Conservation (phyloP, 2,797 vertebrate genomes). For the Poeciliopsis paucimaculata region DNA sequence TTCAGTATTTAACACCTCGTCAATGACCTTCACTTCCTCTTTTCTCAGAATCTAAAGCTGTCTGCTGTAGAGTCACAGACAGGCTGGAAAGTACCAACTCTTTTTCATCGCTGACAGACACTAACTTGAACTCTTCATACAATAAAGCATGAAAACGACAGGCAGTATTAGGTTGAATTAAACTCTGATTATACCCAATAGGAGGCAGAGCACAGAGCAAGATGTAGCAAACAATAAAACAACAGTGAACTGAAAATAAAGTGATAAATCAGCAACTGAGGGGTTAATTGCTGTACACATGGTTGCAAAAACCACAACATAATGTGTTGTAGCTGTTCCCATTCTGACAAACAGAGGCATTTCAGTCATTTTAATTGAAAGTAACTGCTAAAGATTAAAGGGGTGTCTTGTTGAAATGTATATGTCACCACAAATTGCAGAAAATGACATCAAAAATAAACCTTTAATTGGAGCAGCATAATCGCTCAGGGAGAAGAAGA, state of each 20-base stretch:
- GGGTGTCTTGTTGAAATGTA: not conserved
- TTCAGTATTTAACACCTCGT: conserved; percentile 17
- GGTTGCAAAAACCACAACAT: not conserved
- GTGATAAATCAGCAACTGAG: conserved; percentile 6
- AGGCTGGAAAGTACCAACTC: conserved; percentile 59
- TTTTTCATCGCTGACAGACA: conserved; percentile 21
- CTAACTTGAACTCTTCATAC: conserved; percentile 22
- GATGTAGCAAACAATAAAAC: conserved; percentile 64
- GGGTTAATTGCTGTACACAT: not conserved
- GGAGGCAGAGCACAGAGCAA: conserved; percentile 36
- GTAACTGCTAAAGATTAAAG: not conserved
- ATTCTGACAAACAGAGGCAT: not conserved
- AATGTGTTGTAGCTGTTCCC: conserved; percentile 2
- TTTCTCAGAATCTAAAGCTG: conserved; percentile 22
- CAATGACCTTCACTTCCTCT: conserved; percentile 48
- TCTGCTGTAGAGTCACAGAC: conserved; percentile 38
- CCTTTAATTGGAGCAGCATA: not conserved
- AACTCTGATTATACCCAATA: conserved; percentile 21
- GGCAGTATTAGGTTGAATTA: conserved; percentile 24
- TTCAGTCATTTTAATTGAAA: not conserved
- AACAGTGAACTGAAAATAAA: conserved; percentile 47
- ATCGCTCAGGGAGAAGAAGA: not conserved
- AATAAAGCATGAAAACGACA: not conserved
- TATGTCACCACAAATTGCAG: not conserved
- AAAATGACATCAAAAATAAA: not conserved